Conservation (phyloP, 2,888 invertebrate species). For the Cantharis rufa region DNA sequence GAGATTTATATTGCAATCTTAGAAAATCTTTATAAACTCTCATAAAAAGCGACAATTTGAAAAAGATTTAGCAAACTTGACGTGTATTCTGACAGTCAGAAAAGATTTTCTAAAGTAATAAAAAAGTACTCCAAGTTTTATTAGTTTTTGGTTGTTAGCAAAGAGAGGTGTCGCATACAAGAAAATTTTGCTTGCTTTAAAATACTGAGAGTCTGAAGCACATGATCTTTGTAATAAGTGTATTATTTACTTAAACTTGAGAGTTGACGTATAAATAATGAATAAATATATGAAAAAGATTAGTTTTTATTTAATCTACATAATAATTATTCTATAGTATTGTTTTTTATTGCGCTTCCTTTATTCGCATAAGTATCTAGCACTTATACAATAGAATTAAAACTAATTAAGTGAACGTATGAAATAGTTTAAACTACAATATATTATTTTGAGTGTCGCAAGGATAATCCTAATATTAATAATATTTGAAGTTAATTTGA, state of each 20-base stretch:
- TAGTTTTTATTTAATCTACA: neutral
- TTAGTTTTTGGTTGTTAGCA: slow-evolving; percentile 23
- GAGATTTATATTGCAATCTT: slow-evolving; percentile 7
- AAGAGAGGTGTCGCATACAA: slow-evolving; percentile 14
- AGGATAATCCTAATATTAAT: too few relatives aligned
- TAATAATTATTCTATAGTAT: too few relatives aligned
- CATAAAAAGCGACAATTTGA: slow-evolving; percentile 23
- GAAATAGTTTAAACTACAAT: too few relatives aligned
- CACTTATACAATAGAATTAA: too few relatives aligned
- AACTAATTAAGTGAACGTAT: too few relatives aligned
- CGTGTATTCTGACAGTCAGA: slow-evolving; percentile 15
- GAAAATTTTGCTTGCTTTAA: neutral
- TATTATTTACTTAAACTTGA: neutral
- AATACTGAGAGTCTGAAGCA: neutral
- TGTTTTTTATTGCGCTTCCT: too few relatives aligned
- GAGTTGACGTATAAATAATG: neutral
- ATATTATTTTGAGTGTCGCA: too few relatives aligned
- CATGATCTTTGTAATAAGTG: neutral
- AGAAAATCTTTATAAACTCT: slow-evolving; percentile 14
- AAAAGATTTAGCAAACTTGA: slow-evolving; percentile 26
- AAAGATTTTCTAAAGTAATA: slow-evolving; percentile 24
- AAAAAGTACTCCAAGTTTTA: slow-evolving; percentile 27
- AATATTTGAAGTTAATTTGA: too few relatives aligned
- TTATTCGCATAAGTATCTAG: too few relatives aligned
- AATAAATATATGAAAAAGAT: neutral